phyloP scores from a whole-genome alignment of 2,113 vertebrate genomes.

The Danionella cerebrum region DNA sequence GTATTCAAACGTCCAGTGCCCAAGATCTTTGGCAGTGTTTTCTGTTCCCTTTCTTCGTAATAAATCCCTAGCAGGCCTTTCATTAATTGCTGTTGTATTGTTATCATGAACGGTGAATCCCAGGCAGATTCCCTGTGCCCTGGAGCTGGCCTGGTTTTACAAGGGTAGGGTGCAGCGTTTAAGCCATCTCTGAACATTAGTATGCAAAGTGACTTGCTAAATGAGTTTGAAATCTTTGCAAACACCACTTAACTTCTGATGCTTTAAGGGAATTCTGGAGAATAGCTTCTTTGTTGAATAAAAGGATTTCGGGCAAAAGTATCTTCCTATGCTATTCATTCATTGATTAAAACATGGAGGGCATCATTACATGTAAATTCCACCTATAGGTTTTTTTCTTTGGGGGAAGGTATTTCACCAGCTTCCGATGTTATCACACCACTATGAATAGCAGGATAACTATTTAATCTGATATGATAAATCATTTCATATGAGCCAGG shows the following conservation, averaged over 20 bases:
- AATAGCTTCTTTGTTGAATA: no score
- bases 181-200: conserved; percentile 46
- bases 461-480: no score
- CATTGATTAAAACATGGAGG: background rate
- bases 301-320: no score
- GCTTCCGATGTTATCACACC: no score
- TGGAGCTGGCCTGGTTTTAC: conserved; percentile 52
- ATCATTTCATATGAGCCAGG: no score
- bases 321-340: background rate
- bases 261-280: conserved; percentile 25
- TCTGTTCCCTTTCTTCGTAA: conserved; percentile 51
- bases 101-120: conserved; percentile 52
- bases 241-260: conserved; percentile 27
- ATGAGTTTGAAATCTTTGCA: conserved; percentile 43
- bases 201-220: conserved; percentile 42
- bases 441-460: no score
- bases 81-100: conserved; percentile 52
- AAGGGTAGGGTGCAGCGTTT: conserved; percentile 32
- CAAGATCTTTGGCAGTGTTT: conserved; percentile 55
- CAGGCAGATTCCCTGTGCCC: conserved; percentile 43
- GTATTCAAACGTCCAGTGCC: conserved; percentile 70
- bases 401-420: no score
- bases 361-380: background rate
- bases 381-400: background rate
- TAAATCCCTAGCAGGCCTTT: conserved; percentile 57